Evolutionary conservation across 2,888 invertebrate species (phyloP).

Genomic region (Formica aserva): DNA sequence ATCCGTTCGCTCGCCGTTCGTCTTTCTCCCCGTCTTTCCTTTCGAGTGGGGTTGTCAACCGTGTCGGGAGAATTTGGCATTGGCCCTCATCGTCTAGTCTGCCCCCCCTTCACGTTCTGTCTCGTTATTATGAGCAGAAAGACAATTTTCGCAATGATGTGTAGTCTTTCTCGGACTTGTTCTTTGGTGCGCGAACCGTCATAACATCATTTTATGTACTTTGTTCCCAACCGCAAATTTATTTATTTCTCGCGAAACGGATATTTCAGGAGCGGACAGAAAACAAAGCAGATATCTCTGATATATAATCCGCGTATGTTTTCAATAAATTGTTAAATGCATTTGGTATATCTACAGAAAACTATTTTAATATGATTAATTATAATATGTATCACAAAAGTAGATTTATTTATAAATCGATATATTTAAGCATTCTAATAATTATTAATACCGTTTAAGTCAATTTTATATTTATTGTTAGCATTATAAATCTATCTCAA

Average conservation of each 20-base stretch:
- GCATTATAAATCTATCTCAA: not conserved
- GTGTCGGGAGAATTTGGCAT: conserved; percentile 73
- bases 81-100: conserved; percentile 69
- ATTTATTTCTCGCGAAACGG: not conserved
- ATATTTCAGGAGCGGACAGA: not conserved
- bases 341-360: not conserved
- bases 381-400: not conserved
- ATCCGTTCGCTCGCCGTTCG: conserved; percentile 30
- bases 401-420: not conserved
- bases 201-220: conserved; percentile 27
- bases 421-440: not conserved
- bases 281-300: not conserved
- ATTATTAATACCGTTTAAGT: not conserved
- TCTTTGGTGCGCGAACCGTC: not conserved
- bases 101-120: conserved; percentile 43
- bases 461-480: conserved; percentile 16
- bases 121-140: conserved; percentile 18
- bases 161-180: not conserved
- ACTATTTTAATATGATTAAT: too few species aligned
- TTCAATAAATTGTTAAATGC: not conserved
- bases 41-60: conserved; percentile 76
- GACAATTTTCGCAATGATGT: not conserved
- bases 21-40: conserved; percentile 31
- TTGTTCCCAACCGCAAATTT: not conserved
- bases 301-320: not conserved